phyloP scores from a whole-genome alignment of 2,888 invertebrate genomes.

The Stenodera caucasica region DNA sequence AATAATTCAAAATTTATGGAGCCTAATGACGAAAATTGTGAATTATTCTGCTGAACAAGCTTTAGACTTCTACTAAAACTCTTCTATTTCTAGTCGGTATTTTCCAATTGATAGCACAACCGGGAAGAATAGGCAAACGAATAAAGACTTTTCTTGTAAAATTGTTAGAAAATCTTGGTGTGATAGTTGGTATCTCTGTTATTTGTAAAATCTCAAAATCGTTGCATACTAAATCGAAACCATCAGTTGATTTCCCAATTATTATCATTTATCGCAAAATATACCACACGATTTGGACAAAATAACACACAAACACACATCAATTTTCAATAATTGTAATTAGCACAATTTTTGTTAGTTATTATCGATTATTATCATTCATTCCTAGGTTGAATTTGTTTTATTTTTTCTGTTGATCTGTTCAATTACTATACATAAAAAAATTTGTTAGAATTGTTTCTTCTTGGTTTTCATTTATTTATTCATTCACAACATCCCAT shows the following conservation, averaged over 20 bases:
- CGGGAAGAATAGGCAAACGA: not conserved
- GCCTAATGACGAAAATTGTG: constrained; percentile 6
- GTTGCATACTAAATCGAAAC: constrained; percentile 32
- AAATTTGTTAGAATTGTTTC: constrained; percentile 13
- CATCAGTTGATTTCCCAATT: constrained; percentile 4
- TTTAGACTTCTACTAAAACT: not conserved
- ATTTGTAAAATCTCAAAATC: constrained; percentile 21
- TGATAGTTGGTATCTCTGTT: constrained; percentile 32
- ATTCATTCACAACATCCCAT: constrained; percentile 15
- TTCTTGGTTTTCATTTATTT: not conserved
- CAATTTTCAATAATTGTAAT: not conserved
- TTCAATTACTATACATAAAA: constrained; percentile 14
- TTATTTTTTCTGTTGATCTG: constrained; percentile 19
- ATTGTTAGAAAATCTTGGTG: constrained; percentile 34
- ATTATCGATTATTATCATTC: not conserved
- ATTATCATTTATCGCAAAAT: too few species aligned
- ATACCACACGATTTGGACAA: not conserved
- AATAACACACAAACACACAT: not conserved
- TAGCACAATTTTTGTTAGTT: not conserved
- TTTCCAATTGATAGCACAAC: not conserved
- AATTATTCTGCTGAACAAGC: not conserved
- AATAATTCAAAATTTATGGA: constrained; percentile 16
- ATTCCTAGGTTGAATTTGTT: constrained; percentile 8
- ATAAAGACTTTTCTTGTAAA: constrained; percentile 10
- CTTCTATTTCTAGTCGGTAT: not conserved